Conservation (phyloP, 2,888 invertebrate genomes). For the Caenorhabditis sp. region DNA sequence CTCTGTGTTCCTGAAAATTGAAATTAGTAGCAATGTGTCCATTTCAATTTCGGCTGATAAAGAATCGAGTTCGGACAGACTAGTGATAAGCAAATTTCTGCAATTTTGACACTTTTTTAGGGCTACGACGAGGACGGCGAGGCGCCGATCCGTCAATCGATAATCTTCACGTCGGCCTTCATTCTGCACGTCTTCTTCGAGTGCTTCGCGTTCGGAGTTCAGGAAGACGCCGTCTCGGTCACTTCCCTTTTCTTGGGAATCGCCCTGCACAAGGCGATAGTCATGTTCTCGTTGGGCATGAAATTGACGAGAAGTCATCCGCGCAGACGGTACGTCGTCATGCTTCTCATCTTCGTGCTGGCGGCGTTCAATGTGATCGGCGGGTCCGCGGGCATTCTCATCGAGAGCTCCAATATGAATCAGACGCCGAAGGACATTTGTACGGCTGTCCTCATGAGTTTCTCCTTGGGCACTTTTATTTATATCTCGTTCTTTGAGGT, state of each 20-base stretch:
- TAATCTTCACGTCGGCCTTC: conserved; percentile 69
- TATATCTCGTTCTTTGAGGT: conserved; percentile 76
- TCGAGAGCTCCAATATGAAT: conserved; percentile 67
- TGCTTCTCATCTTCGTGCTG: conserved; percentile 60
- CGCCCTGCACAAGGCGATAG: conserved; percentile 70
- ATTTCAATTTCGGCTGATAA: not conserved
- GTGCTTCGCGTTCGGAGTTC: conserved; percentile 74
- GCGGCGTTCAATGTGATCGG: conserved; percentile 65
- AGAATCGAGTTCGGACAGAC: no score
- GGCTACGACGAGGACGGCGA: conserved; percentile 50
- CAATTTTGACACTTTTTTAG: conserved; percentile 15
- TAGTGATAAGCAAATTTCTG: no score
- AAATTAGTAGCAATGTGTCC: not conserved
- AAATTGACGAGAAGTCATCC: conserved; percentile 61
- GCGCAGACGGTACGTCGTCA: conserved; percentile 58
- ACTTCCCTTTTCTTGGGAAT: conserved; percentile 72
- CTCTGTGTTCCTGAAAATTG: not conserved
- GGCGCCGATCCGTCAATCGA: conserved; percentile 50
- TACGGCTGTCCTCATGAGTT: conserved; percentile 65
- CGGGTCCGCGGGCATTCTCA: conserved; percentile 70
- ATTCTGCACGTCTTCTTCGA: conserved; percentile 71
- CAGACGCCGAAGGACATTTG: conserved; percentile 64
- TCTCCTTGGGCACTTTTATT: conserved; percentile 73
- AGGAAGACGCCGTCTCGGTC: conserved; percentile 61
- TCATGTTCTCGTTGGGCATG: conserved; percentile 66